Percentiles rank a stretch among this genome's conserved stretches.
phyloP scores from a whole-genome alignment of 1,140 invertebrate species.

The Zaprionus capensis region DNA sequence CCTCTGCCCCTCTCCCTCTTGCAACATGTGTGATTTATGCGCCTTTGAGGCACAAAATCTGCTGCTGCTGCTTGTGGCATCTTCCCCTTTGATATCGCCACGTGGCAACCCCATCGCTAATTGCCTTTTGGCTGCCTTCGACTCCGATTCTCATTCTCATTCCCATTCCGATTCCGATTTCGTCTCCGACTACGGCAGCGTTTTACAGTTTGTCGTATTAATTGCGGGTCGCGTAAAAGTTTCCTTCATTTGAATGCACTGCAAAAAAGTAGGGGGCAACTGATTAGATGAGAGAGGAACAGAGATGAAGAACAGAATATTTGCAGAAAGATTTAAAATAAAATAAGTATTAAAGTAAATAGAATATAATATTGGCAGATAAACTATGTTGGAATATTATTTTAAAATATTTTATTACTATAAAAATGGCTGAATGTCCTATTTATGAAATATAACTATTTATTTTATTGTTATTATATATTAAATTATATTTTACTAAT shows the following conservation, averaged over 20 bases:
- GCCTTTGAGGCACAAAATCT: constrained; percentile 64
- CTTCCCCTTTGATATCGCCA: constrained; percentile 60
- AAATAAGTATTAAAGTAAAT: too few species aligned
- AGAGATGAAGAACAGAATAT: neutral
- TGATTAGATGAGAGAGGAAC: neutral
- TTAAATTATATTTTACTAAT: too few species aligned
- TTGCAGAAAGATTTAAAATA: too few species aligned
- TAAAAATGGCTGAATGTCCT: too few species aligned
- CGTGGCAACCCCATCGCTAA: constrained; percentile 67
- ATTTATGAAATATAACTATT: too few species aligned
- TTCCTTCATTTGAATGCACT: constrained; percentile 17
- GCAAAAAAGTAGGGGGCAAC: constrained; percentile 5
- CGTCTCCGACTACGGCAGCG: constrained; percentile 23
- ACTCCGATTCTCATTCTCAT: constrained; percentile 1
- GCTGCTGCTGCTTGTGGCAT: neutral
- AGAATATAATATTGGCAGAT: too few species aligned
- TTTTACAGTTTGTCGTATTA: constrained; percentile 81
- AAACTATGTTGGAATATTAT: too few species aligned
- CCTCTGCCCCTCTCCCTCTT: neutral
- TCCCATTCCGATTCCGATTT: neutral
- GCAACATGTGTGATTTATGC: constrained; percentile 66
- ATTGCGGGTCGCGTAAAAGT: constrained; percentile 55
- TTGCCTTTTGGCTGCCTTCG: constrained; percentile 64
- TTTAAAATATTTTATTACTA: too few species aligned
- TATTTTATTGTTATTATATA: too few species aligned